Percentiles rank a stretch among this genome's conserved stretches.
Evolutionary conservation across 2,797 vertebrate species (phyloP).

Genomic region (Danionella dracula): DNA sequence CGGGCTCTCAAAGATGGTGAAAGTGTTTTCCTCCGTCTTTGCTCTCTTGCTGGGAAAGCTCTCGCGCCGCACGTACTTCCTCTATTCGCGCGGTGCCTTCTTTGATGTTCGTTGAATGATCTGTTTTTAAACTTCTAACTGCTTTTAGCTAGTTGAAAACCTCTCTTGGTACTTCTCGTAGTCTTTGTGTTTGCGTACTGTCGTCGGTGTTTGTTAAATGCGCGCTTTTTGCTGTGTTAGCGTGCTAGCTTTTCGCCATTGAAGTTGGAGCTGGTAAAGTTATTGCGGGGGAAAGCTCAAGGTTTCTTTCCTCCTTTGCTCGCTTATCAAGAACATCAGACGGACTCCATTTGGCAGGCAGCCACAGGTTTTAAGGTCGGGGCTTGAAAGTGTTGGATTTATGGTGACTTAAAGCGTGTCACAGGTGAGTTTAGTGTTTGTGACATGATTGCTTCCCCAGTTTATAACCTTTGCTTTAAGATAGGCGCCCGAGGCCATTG

Average conservation of each 20-base stretch:
- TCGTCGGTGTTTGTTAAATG: neutral
- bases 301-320: neutral
- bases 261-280: conserved; percentile 8
- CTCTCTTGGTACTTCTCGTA: neutral
- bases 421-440: conserved; percentile 23
- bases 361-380: conserved; percentile 6
- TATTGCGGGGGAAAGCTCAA: conserved; percentile 5
- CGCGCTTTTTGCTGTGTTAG: neutral
- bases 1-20: conserved; percentile 11
- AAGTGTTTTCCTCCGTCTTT: conserved; percentile 6
- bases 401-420: conserved; percentile 24
- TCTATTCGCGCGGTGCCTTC: neutral
- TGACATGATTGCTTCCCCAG: neutral
- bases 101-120: neutral
- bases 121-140: neutral
- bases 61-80: conserved; percentile 25
- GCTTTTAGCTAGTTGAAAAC: neutral
- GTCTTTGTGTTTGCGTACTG: neutral
- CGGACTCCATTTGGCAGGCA: neutral
- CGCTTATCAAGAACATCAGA: neutral
- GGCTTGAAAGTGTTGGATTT: conserved; percentile 7
- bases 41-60: conserved; percentile 22
- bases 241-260: conserved; percentile 7
- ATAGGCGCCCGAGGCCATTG: neutral
- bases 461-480: conserved; percentile 4